phyloP scores from a whole-genome alignment of 2,888 invertebrate genomes.

The Epinotia ramella region DNA sequence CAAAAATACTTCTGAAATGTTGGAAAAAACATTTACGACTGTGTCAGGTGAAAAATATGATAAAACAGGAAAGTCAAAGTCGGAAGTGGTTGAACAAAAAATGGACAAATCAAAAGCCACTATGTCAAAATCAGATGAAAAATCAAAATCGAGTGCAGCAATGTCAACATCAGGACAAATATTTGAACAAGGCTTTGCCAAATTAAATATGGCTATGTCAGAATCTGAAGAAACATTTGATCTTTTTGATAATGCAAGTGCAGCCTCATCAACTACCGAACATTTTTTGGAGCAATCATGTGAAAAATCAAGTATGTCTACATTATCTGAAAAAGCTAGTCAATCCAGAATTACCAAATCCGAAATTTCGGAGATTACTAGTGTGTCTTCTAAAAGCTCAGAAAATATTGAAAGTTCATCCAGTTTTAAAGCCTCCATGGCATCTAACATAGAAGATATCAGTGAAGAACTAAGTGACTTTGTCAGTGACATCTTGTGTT shows the following conservation, averaged over 20 bases:
- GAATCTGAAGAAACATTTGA: conserved; percentile 12
- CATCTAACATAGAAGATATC: conserved; percentile 53
- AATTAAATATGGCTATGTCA: conserved; percentile 46
- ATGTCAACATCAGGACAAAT: conserved; percentile 5
- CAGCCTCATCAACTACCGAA: conserved; percentile 39
- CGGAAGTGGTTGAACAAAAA: conserved; percentile 44
- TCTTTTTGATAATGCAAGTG: conserved; percentile 45
- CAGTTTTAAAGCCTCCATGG: conserved; percentile 52
- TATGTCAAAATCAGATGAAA: conserved; percentile 12
- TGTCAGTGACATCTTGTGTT: conserved; percentile 56
- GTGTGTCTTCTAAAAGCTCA: conserved; percentile 28
- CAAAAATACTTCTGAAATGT: conserved; percentile 44
- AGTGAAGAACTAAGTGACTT: conserved; percentile 56
- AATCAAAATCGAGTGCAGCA: conserved; percentile 42
- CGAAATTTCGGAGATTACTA: conserved; percentile 28
- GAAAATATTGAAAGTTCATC: conserved; percentile 28
- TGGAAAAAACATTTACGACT: conserved; percentile 43
- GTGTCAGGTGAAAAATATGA: conserved; percentile 6
- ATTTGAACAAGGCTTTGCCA: conserved; percentile 46
- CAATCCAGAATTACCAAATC: conserved; percentile 27
- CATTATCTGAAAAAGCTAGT: conserved; percentile 47
- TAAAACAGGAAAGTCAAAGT: conserved; percentile 45
- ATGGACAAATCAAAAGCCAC: not conserved
- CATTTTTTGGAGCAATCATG: conserved; percentile 10
- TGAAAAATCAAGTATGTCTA: conserved; percentile 10